Percentiles rank a stretch among this genome's conserved stretches.
Evolutionary conservation across 2,888 invertebrate genomes (phyloP).

Genomic region (Thereva unica): DNA sequence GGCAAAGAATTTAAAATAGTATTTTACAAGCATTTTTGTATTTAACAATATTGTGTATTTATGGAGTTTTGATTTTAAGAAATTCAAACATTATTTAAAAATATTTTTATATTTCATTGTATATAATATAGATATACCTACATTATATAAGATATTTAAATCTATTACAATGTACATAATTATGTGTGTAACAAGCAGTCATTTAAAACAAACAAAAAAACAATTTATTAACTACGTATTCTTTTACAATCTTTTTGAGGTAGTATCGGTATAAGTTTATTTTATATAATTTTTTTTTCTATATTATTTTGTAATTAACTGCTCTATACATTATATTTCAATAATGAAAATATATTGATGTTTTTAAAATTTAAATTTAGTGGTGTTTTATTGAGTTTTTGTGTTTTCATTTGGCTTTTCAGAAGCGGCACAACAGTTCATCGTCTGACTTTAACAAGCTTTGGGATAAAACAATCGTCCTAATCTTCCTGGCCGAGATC

Average conservation of each 20-base stretch:
- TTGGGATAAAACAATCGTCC: too few relatives aligned
- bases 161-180: constrained; percentile 17
- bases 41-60: constrained; percentile 16
- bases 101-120: constrained; percentile 25
- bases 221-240: constrained; percentile 14
- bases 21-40: constrained; percentile 13
- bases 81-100: constrained; percentile 18
- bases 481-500: too few relatives aligned
- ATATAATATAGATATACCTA: background rate
- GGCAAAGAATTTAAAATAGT: background rate
- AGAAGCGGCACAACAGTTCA: too few relatives aligned
- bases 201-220: constrained; percentile 8
- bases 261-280: constrained; percentile 9
- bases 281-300: constrained; percentile 16
- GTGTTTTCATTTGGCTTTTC: background rate
- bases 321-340: constrained; percentile 12
- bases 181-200: constrained; percentile 18
- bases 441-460: too few relatives aligned
- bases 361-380: constrained; percentile 15
- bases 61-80: constrained; percentile 19
- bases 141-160: background rate
- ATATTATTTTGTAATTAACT: constrained; percentile 19
- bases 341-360: constrained; percentile 28
- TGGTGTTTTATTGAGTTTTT: background rate
- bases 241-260: too few relatives aligned